phyloP scores from a whole-genome alignment of 2,888 invertebrate species.

The Parthenolecanium corni region DNA sequence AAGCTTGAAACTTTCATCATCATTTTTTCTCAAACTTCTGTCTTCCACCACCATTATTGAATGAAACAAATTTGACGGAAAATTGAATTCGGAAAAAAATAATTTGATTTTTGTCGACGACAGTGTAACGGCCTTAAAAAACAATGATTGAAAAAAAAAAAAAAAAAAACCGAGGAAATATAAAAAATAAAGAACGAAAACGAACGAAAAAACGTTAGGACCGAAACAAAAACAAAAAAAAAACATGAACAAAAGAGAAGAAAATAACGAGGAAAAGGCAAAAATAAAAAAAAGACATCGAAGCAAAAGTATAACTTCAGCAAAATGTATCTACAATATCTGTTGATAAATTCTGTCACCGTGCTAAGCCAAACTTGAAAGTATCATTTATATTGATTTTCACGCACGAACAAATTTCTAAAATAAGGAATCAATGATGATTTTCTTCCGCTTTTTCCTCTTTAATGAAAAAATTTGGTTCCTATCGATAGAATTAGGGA shows the following conservation, averaged over 20 bases:
- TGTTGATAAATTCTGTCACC: constrained; percentile 18
- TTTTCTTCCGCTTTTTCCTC: background rate
- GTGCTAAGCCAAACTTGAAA: background rate
- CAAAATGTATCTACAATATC: background rate
- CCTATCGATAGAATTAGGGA: background rate
- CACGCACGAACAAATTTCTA: constrained; percentile 8
- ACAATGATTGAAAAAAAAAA: background rate
- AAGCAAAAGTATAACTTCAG: too few relatives aligned
- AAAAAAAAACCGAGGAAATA: background rate
- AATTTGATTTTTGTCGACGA: background rate
- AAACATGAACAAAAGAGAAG: background rate
- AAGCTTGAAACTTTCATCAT: too few relatives aligned
- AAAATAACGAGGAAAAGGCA: background rate
- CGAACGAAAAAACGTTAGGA: background rate
- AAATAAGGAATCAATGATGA: constrained; percentile 8
- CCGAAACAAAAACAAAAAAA: background rate
- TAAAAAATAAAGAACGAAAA: background rate
- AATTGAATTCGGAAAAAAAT: background rate
- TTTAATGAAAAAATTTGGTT: background rate
- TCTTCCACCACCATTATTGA: too few relatives aligned
- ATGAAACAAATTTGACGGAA: background rate
- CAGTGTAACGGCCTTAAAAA: background rate
- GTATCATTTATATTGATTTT: constrained; percentile 16
- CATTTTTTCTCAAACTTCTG: too few relatives aligned
- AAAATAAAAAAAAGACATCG: too few relatives aligned